A percentile compares a stretch with the other conserved stretches of the same genome.
Conservation (phyloP, 2,888 invertebrate species). For the Chironomus tentans region DNA sequence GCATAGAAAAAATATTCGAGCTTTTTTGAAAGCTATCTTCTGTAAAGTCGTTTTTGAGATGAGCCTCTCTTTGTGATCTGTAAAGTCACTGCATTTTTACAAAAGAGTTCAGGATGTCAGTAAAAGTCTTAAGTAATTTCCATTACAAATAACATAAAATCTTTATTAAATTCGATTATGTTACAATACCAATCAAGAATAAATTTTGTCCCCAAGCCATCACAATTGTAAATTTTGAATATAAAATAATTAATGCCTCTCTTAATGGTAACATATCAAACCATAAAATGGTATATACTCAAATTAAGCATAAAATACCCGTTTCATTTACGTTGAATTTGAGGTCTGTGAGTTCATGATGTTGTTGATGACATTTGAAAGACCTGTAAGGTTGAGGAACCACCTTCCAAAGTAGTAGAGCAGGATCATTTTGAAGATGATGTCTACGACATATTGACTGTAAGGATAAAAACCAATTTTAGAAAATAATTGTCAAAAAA, state of each 20-base stretch:
- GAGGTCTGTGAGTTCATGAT: background rate
- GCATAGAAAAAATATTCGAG: too few relatives aligned
- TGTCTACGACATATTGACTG: constrained; percentile 1
- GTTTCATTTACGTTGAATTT: background rate
- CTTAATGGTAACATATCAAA: background rate
- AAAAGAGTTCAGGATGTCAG: too few relatives aligned
- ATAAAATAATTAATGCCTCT: background rate
- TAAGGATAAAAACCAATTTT: background rate
- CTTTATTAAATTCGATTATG: constrained; percentile 19
- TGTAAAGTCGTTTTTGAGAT: too few relatives aligned
- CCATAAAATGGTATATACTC: background rate
- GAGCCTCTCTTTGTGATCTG: too few relatives aligned
- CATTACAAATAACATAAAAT: too few relatives aligned
- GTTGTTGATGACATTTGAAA: background rate
- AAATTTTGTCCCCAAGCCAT: background rate
- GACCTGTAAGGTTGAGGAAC: constrained; percentile 1
- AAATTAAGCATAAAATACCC: too few relatives aligned
- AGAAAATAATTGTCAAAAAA: background rate
- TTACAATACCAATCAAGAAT: background rate
- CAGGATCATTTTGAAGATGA: background rate
- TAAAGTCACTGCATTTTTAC: too few relatives aligned
- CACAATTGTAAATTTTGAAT: background rate
- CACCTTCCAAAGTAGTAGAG: constrained; percentile 5
- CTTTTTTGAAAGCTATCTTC: too few relatives aligned
- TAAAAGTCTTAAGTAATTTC: too few relatives aligned